Evolutionary conservation across 2,797 vertebrate genomes (phyloP), one percentile per base, ranked within the genome.

Genomic region (Poecilia gillii): DNA sequence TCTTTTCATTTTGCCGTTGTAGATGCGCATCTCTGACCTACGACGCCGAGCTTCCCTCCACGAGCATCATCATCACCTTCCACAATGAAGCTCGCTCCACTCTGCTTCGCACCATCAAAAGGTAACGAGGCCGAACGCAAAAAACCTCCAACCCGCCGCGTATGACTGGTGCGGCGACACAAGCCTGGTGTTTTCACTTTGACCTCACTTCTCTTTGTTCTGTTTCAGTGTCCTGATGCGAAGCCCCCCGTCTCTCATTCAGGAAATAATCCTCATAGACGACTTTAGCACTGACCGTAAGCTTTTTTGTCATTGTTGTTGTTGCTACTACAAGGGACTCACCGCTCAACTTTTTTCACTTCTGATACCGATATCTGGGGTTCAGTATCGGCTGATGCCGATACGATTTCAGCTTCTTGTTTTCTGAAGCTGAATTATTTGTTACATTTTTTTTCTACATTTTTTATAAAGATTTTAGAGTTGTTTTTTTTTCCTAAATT

Each of bases 1-100:
- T 43, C 39, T 0, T 13, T 59, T 16, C 3, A 53, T 66, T 7
- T 36, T 55, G 25, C 66, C 39, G 0, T 36, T 57, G 68, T 80
- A 99, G 98, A 83, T 99, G 99, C 85, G 96, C 99, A 0, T 96
- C 97, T 4, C 81, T 98, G 79, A 96, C 77, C 81, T 99, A 98
- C 57, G 97, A 97, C 55, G 0, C 87, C 0, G 97, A 99, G 82
- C 94, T 99, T 49, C 97, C 97, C 0, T 86, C 97, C 77, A 98
- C 98, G 59, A 99, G 97, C 3, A 87, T 99, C 90, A 95, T 99
- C 93, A 97, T 99, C 93, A 99, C 99, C 62, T 99, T 99, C 93
- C 98, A 99, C 94, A 99, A 99, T 0, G 99, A 99, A 91, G 99
- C 99, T 0, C 97, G 99, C 33, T 99, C 98, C 0, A 98, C 99